Conservation (phyloP, 2,113 vertebrate genomes). For the Caranx ignobilis region DNA sequence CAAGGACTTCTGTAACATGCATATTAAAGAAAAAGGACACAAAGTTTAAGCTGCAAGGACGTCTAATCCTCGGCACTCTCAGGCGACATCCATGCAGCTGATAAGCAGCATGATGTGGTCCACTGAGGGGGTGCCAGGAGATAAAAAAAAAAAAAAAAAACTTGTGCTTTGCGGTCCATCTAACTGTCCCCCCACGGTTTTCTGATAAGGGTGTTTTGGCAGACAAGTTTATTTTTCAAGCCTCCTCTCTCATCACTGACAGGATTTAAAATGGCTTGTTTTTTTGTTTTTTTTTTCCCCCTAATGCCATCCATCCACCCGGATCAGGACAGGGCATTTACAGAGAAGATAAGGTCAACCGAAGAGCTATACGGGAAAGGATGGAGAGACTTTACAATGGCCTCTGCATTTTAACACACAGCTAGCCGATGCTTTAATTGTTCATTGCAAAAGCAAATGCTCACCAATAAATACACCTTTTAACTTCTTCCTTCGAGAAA, state of each 20-base stretch:
- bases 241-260: constrained; percentile 29
- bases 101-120: constrained; percentile 73
- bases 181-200: constrained; percentile 71
- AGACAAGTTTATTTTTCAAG: constrained; percentile 69
- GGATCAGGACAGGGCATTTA: constrained; percentile 55
- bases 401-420: constrained; percentile 22
- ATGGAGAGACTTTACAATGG: constrained; percentile 26
- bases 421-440: constrained; percentile 13
- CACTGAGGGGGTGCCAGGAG: constrained; percentile 69
- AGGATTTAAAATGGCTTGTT: constrained; percentile 59
- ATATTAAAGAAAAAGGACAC: constrained; percentile 43
- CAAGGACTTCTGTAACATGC: constrained; percentile 38
- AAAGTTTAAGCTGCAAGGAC: constrained; percentile 69
- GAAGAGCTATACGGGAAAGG: constrained; percentile 6
- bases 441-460: constrained; percentile 11
- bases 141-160: constrained; percentile 68
- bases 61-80: constrained; percentile 72
- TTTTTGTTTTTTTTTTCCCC: constrained; percentile 17
- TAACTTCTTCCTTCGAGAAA: neutral
- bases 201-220: constrained; percentile 78
- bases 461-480: neutral
- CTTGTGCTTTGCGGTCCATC: constrained; percentile 74
- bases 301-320: constrained; percentile 42
- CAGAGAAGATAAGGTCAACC: constrained; percentile 56
- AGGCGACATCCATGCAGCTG: constrained; percentile 59